Evolutionary conservation across 2,113 vertebrate genomes (phyloP), one percentile per base, ranked within the genome.

Genomic region (Hylia prasina): DNA sequence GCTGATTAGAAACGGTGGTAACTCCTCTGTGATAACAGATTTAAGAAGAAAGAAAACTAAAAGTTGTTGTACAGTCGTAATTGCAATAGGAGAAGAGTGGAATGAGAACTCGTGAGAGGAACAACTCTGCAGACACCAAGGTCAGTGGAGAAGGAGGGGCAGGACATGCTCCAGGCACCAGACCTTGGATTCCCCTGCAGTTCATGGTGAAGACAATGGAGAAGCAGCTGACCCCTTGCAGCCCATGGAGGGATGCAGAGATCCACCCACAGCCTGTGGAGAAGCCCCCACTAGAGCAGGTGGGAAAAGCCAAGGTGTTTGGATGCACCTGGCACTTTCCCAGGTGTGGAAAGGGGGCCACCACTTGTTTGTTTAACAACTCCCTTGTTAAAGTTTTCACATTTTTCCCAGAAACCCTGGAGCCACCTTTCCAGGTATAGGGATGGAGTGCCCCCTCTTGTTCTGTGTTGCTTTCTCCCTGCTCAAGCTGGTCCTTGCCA

Each of bases 211-310:
- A 11, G 64, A 6, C 22, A 8, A 0, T 23, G 30, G 28, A 19
- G 79, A 35, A 14, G 35, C 15, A 70, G 8, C 42, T 31, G 40
- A 47, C 3, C 10, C 17, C 13, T 6, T 33, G 28, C n/a, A 81
- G 53, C 65, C 25, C 4, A 4, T 16, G 66, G 56, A 15, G 31
- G 8, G 9, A 24, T 30, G 5, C 40, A 66, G 33, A 56, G 50
- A 66, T 54, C 40, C 37, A 35, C 31, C 12, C 6, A 5, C 9
- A 42, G 45, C 3, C 24, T 2, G 0, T 12, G 37, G 45, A 15
- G 30, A 12, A 60, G 35, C 1, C 25, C 10, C 16, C 1, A 7
- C 31, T 0, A 0, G 37, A 44, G 37, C 1, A 2, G 5, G 37
- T 51, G 11, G 3, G 16, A 68, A 91, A 89, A 65, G 7, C 2